Evolutionary conservation across 2,113 vertebrate species (phyloP).

Genomic region (Coracopsis vasa): DNA sequence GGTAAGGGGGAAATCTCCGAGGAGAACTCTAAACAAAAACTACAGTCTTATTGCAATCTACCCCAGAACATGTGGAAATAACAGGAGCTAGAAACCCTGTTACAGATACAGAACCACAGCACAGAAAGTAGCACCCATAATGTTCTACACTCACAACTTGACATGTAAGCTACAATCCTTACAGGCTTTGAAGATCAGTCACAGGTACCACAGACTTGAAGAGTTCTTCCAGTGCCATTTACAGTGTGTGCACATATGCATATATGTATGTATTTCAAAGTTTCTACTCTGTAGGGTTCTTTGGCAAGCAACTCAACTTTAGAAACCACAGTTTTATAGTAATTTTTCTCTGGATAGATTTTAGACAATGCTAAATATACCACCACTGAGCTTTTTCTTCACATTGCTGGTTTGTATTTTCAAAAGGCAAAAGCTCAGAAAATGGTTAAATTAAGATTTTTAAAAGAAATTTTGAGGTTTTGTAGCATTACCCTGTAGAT

Average conservation of each 20-base stretch:
- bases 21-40: neutral
- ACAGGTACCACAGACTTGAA: neutral
- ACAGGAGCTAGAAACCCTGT: neutral
- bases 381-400: neutral
- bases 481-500: neutral
- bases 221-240: neutral
- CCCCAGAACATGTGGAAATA: neutral
- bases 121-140: neutral
- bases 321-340: neutral
- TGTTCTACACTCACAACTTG: neutral
- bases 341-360: neutral
- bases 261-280: neutral
- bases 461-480: neutral
- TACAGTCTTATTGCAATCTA: neutral
- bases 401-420: neutral
- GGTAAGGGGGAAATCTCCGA: neutral
- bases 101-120: neutral
- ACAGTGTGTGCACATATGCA: accelerated
- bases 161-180: neutral
- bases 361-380: neutral
- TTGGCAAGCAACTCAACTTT: neutral
- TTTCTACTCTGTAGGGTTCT: neutral
- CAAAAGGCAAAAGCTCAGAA: neutral
- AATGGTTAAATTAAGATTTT: neutral
- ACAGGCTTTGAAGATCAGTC: neutral